phyloP scores from a whole-genome alignment of 2,113 vertebrate genomes.

The Indicator maculatus region DNA sequence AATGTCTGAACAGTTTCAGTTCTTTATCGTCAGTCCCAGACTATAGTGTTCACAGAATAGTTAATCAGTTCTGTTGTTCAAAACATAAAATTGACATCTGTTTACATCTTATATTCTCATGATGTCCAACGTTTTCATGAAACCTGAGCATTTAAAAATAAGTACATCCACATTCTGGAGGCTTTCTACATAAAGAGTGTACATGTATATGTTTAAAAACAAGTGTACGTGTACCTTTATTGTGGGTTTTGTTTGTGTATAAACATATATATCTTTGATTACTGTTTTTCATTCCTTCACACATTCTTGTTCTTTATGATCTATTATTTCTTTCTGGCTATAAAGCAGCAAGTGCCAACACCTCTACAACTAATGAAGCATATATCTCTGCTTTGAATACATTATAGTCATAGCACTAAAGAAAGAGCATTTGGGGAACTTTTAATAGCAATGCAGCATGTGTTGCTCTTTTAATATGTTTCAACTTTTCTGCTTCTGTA shows the following conservation, averaged over 20 bases:
- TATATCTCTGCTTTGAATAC: constrained; percentile 45
- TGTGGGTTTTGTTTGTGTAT: neutral
- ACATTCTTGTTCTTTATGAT: constrained; percentile 53
- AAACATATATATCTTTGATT: constrained; percentile 25
- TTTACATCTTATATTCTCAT: neutral
- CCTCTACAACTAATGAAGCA: constrained; percentile 45
- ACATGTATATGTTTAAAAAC: neutral
- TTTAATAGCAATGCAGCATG: constrained; percentile 33
- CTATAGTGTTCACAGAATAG: neutral
- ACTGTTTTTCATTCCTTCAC: constrained; percentile 2
- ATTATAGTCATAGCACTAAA: constrained; percentile 26
- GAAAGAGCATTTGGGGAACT: constrained; percentile 36
- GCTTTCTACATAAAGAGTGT: neutral
- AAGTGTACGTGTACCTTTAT: neutral
- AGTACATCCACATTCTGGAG: neutral
- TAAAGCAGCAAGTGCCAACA: constrained; percentile 51
- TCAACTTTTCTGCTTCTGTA: constrained; percentile 38
- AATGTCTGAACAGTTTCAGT: neutral
- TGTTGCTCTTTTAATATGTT: constrained; percentile 29
- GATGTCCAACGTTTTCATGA: neutral
- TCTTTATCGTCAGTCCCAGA: neutral
- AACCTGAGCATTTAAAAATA: neutral
- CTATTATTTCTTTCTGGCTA: constrained; percentile 34
- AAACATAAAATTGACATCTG: neutral
- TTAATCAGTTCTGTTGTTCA: neutral